Evolutionary conservation across 1,140 invertebrate species (phyloP), one percentile per base, ranked within the genome.

Genomic region (Diorhabda carinulata): DNA sequence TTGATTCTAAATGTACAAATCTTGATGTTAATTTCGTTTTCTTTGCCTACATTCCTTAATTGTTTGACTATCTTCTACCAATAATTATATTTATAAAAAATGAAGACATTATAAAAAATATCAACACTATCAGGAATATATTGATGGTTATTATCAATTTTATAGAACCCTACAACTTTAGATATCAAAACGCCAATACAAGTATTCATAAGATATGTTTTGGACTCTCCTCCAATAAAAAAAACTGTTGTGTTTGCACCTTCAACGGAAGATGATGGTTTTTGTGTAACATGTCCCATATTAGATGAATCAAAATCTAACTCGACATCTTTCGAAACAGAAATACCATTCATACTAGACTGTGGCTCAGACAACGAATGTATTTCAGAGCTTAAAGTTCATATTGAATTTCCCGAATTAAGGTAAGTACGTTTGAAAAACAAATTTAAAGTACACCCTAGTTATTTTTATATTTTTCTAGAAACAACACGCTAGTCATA

Each of bases 341-440:
- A 8, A 7, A 41, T 65, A 43, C 64, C 52, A 2, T 65, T 65
- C 42, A 65, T 40, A 3, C 40, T 65, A 25, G 64, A 57, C 57
- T 65, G 64, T 57, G 64, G 64, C 10, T 47, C 45, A 5, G 64
- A 65, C 5, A 57, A 65, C 57, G 47, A 57, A 10, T 65, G 64
- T 42, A 41, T 40, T 3, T 65, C 64, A 8, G 42, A 43, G n/a
- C 42, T 65, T 6, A 42, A 10, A n/a, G 56, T 65, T 57, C 47
- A 57, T 10, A 57, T 57, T 3, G 9, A 8, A 42, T 57, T 57
- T 65, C 45, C 56, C 1, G 47, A 65, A 8, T 41, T 65, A 43
- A 57, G 64, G 64, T 65, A 43, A 42, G 41, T 7, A 47, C 10
- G 8, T 4, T 9, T 7, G 9, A 43, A 25, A 5, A 42, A 61